Percentiles rank a stretch among this genome's conserved stretches.
Evolutionary conservation across 1,140 invertebrate species (phyloP).

Genomic region (Solen grandis): DNA sequence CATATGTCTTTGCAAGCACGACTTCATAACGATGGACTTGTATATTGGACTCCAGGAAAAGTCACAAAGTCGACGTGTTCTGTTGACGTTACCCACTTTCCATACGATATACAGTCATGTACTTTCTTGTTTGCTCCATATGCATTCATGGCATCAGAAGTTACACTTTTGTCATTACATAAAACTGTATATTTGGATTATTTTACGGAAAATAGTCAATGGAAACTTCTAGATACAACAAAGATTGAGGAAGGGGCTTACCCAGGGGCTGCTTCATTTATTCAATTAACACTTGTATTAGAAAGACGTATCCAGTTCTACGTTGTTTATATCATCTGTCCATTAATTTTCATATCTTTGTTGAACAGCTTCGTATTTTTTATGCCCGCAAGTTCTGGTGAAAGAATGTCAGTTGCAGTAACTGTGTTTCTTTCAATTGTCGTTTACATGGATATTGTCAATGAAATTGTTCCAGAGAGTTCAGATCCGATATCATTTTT

Average conservation of each 20-base stretch:
- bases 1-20: neutral
- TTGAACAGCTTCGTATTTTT: slow-evolving; percentile 84
- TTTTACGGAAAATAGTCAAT: slow-evolving; percentile 30
- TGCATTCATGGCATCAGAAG: neutral
- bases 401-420: slow-evolving; percentile 83
- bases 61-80: slow-evolving; percentile 22
- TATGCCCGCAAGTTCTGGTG: slow-evolving; percentile 83
- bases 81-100: slow-evolving; percentile 41
- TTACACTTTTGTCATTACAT: neutral
- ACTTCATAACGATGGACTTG: slow-evolving; percentile 1
- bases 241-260: neutral
- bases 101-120: slow-evolving; percentile 40
- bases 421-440: slow-evolving; percentile 83
- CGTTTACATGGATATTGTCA: slow-evolving; percentile 84
- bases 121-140: neutral
- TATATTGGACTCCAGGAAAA: neutral
- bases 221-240: slow-evolving; percentile 2
- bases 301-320: slow-evolving; percentile 73
- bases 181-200: neutral
- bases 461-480: slow-evolving; percentile 83
- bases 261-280: neutral
- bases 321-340: slow-evolving; percentile 83
- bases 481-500: slow-evolving; percentile 81
- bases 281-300: slow-evolving; percentile 12
- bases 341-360: slow-evolving; percentile 83